phyloP scores from a whole-genome alignment of 2,797 vertebrate species.

The Spea hammondii region DNA sequence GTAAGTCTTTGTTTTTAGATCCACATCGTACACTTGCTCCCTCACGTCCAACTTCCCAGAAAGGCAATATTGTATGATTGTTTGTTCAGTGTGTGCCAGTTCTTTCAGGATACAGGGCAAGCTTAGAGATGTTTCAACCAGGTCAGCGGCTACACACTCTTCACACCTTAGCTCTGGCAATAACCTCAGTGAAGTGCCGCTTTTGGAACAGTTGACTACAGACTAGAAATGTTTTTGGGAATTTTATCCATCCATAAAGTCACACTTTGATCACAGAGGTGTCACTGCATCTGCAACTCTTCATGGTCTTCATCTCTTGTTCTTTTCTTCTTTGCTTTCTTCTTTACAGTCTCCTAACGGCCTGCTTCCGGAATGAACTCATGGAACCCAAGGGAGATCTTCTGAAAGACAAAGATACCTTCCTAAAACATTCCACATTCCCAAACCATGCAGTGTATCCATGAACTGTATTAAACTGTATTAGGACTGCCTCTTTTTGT shows the following conservation, averaged over 20 bases:
- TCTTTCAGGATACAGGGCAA: constrained; percentile 24
- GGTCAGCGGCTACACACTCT: constrained; percentile 25
- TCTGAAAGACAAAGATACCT: constrained; percentile 84
- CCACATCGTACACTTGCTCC: constrained; percentile 47
- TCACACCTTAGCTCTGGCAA: no score
- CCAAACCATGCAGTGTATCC: constrained; percentile 68
- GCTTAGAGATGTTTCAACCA: constrained; percentile 24
- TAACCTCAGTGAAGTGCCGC: neutral
- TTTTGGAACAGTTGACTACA: neutral
- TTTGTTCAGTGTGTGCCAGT: constrained; percentile 39
- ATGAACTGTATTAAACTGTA: constrained; percentile 48
- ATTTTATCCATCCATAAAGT: neutral
- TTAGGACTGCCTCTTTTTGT: neutral
- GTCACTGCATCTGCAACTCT: constrained; percentile 52
- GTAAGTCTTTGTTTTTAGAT: constrained; percentile 46
- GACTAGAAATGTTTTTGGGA: neutral
- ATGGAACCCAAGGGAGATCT: constrained; percentile 84
- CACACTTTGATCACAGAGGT: constrained; percentile 70
- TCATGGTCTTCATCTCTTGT: constrained; percentile 45
- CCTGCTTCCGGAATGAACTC: constrained; percentile 87
- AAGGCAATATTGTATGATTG: constrained; percentile 45
- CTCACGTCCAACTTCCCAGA: constrained; percentile 52
- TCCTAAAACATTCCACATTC: constrained; percentile 78
- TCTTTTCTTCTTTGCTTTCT: constrained; percentile 70
- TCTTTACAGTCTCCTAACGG: constrained; percentile 89